Base-by-base conservation (phyloP, 1,140 invertebrate genomes). In the Tribolium castaneum region DNA sequence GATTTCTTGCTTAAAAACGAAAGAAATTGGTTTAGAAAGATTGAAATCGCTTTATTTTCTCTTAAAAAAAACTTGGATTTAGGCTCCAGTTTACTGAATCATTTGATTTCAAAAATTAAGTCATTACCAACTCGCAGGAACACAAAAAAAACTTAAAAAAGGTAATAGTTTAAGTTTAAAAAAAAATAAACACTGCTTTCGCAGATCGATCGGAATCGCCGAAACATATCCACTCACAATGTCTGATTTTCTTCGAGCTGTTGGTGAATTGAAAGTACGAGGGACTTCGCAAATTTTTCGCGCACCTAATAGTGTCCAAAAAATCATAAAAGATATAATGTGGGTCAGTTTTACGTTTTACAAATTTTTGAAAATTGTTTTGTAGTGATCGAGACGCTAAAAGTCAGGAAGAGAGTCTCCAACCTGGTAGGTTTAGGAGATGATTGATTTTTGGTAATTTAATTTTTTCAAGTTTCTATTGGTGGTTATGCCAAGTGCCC, bases 251-350 rank as follows among this genome's bases (percentile, higher is more conserved):
- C 76, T 88, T 19, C 84, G 85, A 25, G 86, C 85, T 1, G 86
- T 88, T 4, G 84, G 85, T 2, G 87, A 88, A 51, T 79, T 87
- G 34, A 86, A 84, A 9, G 80, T 89, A 4, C 83, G 87, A 25
- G 87, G 87, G 19, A 88, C 87, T 54, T 88, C 87, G 25, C 83
- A 84, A 0, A 77, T 89, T 75, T 84, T 88, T 66, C 83, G 87
- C 14, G 83, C 83, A 2, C 19, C 25, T 0, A 78, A 72, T 6
- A 75, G 78, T 34, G 73, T 83, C 4, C 50, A 80, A 50, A 80
- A 80, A 73, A 81, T 80, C 51, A 14, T 85, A 0, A 81, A 83
- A 50, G 80, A 81, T n/a, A 59, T 70, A 1, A 45, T 56, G 82
- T 84, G 70, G 59, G 45, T 34, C 35, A 13, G 10, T 52, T 49